Evolutionary conservation across 2,888 invertebrate species (phyloP), one percentile per base, ranked within the genome.

Genomic region (Fragum fragum): DNA sequence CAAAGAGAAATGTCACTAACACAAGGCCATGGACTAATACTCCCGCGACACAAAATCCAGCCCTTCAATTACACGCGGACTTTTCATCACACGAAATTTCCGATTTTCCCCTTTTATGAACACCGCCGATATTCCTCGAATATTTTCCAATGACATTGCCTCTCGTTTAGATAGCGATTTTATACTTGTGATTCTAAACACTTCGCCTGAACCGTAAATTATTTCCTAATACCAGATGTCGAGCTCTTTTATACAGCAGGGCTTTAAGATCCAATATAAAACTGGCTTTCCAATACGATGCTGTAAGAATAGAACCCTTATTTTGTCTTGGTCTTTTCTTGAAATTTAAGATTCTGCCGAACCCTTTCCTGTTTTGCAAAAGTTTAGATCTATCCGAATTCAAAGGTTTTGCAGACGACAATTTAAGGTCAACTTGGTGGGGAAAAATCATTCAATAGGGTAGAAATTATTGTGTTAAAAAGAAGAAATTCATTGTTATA

Each of bases 41-140:
- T 47, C 47, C 47, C 14, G 47, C 47, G 47, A 47, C 47, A 18
- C 18, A 47, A 47, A 47, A 5, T 47, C 47, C 47, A 47, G 16
- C 2, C 47, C 18, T 5, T 14, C 14, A 47, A 47, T 18, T 47
- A 47, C 47, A 47, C 47, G 47, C 47, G 47, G 14, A 47, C 7
- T 16, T 47, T 47, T 47, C 47, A 47, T 47, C 14, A n/a, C 47
- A 47, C 47, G 47, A 14, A 47, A 47, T 47, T 47, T 14, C 47
- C 47, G 47, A 47, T 47, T 47, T 47, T 47, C 47, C 47, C 47
- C 47, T 47, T 47, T 47, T 47, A 47, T 47, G 47, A 47, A 47
- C 47, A 47, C 5, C 16, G 2, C 47, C 14, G n/a, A 47, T 47
- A 47, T 47, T 47, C 47, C 47, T 47, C 16, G 47, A 47, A 47